These are phyloP conservation scores for Chionomys nivalis DNA, from an alignment of 2,113 vertebrate species.

Conservation along the genomic window DNA sequence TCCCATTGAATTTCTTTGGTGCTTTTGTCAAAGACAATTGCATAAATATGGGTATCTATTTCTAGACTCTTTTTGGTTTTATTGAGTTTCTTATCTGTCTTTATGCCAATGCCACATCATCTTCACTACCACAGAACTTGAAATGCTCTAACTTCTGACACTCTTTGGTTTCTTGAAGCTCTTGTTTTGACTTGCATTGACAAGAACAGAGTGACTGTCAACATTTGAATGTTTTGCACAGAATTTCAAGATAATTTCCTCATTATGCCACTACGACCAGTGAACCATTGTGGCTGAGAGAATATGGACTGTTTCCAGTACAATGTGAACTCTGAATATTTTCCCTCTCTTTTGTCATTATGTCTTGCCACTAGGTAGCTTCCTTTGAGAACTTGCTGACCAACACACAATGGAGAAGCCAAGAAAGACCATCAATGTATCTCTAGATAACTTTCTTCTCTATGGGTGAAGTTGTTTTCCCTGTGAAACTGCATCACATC, in stretches of 20 bases:
- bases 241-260: not conserved
- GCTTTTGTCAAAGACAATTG: not conserved
- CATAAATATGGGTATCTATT: not conserved
- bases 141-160: not conserved
- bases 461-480: accelerated
- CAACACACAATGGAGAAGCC: not conserved
- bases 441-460: not conserved
- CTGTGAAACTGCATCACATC: not conserved
- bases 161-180: not conserved
- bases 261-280: accelerated
- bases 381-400: not conserved
- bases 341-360: not conserved
- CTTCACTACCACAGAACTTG: not conserved
- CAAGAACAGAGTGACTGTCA: not conserved
- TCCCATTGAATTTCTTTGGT: constrained; percentile 9
- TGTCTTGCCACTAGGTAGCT: not conserved
- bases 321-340: not conserved
- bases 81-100: constrained; percentile 9
- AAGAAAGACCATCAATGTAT: not conserved
- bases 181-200: not conserved
- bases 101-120: not conserved
- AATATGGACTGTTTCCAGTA: not conserved
- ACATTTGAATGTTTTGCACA: not conserved
- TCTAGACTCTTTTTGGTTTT: not conserved
- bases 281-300: not conserved